Percentiles rank a stretch among this genome's conserved stretches.
Conservation (phyloP, 2,113 vertebrate genomes). For the Centrocercus urophasianus region DNA sequence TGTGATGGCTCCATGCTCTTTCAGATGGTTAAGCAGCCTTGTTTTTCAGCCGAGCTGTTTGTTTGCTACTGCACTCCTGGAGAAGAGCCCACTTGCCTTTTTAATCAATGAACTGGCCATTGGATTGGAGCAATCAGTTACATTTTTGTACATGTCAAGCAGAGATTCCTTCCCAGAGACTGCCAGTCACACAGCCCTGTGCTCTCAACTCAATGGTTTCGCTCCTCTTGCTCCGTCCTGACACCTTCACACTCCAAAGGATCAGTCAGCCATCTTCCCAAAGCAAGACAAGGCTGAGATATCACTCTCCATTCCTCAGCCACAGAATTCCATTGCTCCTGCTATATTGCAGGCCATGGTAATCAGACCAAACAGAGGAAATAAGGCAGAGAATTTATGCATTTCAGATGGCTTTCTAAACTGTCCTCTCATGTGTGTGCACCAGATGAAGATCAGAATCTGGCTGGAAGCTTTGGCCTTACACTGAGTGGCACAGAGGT, state of each 20-base stretch:
- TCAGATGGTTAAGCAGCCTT: conserved; percentile 74
- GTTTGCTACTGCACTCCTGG: conserved; percentile 57
- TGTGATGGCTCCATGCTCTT: conserved; percentile 62
- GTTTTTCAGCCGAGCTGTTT: conserved; percentile 53
- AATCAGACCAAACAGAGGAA: neutral
- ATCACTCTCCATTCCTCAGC: neutral
- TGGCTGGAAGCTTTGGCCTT: conserved; percentile 11
- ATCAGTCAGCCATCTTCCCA: neutral
- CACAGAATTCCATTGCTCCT: neutral
- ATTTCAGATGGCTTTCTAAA: conserved; percentile 51
- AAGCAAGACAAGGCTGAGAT: neutral
- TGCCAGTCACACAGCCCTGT: neutral
- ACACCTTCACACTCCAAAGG: neutral
- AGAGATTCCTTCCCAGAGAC: neutral
- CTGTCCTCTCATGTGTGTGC: neutral
- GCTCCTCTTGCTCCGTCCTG: neutral
- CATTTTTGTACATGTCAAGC: conserved; percentile 47
- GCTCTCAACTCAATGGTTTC: neutral
- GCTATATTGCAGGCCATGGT: neutral
- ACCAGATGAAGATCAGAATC: conserved; percentile 59
- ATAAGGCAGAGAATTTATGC: conserved; percentile 42
- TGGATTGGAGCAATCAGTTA: neutral
- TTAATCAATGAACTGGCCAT: conserved; percentile 51
- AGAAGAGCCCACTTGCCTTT: conserved; percentile 61
- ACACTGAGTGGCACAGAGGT: neutral